These are phyloP conservation scores for Harpegnathos saltator DNA, from an alignment of 1,140 invertebrate genomes.

Conservation along the genomic window DNA sequence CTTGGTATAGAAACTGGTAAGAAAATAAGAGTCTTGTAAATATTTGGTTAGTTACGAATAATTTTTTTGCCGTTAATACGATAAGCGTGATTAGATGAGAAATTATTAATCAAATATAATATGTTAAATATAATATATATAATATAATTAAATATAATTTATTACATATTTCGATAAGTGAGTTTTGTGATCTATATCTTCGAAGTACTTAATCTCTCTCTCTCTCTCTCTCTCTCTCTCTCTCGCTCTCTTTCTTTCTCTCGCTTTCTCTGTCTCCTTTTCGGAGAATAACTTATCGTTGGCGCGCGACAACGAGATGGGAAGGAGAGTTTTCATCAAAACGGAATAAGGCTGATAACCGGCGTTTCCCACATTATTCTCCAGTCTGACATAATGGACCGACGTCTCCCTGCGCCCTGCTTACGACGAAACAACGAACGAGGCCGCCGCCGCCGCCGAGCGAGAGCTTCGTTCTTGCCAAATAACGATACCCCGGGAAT, in stretches of 20 bases:
- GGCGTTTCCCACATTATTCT: constrained; percentile 19
- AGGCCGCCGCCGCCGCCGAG: not conserved
- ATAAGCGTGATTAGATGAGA: too few relatives aligned
- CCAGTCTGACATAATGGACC: constrained; percentile 20
- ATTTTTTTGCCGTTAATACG: too few relatives aligned
- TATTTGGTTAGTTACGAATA: too few relatives aligned
- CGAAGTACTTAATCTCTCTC: too few relatives aligned
- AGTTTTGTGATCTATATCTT: too few relatives aligned
- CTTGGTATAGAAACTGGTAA: too few relatives aligned
- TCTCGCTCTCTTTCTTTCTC: not conserved
- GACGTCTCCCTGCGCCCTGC: not conserved
- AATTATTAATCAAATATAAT: too few relatives aligned
- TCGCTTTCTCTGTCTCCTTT: not conserved
- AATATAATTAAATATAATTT: too few relatives aligned
- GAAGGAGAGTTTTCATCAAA: constrained; percentile 17
- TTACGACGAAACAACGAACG: constrained; percentile 19
- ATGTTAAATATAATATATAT: too few relatives aligned
- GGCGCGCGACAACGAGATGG: not conserved
- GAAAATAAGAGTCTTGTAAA: too few relatives aligned
- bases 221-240: too few relatives aligned
- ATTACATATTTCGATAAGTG: too few relatives aligned
- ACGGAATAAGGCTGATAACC: constrained; percentile 32
- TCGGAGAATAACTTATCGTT: constrained; percentile 3
- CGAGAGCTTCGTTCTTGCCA: constrained; percentile 2
- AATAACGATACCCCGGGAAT: constrained; percentile 46